These are phyloP conservation scores for Hermetia illucens DNA, from an alignment of 1,140 invertebrate species.

Conservation along the genomic window DNA sequence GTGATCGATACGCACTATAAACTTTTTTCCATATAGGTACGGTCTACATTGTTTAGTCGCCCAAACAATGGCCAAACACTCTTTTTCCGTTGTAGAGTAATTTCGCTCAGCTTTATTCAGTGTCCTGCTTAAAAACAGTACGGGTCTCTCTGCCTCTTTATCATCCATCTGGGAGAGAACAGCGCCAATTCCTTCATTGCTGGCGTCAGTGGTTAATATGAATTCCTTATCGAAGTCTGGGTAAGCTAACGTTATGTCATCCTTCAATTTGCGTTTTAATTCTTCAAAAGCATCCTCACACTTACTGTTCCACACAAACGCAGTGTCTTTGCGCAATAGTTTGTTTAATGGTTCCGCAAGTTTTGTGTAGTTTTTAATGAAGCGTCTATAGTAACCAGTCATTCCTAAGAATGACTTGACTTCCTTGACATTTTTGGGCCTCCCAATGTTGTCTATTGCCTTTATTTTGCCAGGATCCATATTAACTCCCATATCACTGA, in stretches of 20 bases:
- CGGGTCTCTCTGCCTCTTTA: slow-evolving; percentile 6
- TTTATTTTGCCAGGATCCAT: slow-evolving; percentile 11
- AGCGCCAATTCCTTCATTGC: slow-evolving; percentile 7
- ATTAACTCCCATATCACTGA: slow-evolving; percentile 5
- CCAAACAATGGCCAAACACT: slow-evolving; percentile 22
- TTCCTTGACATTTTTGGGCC: slow-evolving; percentile 9
- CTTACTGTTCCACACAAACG: slow-evolving; percentile 12
- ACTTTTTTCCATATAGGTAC: slow-evolving; percentile 33
- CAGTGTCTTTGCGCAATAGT: slow-evolving; percentile 12
- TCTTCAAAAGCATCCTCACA: slow-evolving; percentile 12
- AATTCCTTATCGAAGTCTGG: slow-evolving; percentile 5
- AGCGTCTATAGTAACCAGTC: slow-evolving; percentile 6
- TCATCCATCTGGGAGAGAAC: slow-evolving; percentile 8
- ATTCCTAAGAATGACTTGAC: slow-evolving; percentile 10
- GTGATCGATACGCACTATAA: slow-evolving; percentile 36
- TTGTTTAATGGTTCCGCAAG: slow-evolving; percentile 12
- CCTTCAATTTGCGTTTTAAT: slow-evolving; percentile 17
- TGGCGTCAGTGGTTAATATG: slow-evolving; percentile 8
- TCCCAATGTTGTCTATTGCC: slow-evolving; percentile 7
- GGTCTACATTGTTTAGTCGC: slow-evolving; percentile 30
- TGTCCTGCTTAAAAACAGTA: slow-evolving; percentile 10
- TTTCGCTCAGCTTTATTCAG: slow-evolving; percentile 16
- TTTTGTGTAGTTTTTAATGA: slow-evolving; percentile 10
- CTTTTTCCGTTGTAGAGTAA: slow-evolving; percentile 17
- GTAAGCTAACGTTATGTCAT: slow-evolving; percentile 18